phyloP scores from a whole-genome alignment of 2,888 invertebrate species.

The Campopleginae sp. region DNA sequence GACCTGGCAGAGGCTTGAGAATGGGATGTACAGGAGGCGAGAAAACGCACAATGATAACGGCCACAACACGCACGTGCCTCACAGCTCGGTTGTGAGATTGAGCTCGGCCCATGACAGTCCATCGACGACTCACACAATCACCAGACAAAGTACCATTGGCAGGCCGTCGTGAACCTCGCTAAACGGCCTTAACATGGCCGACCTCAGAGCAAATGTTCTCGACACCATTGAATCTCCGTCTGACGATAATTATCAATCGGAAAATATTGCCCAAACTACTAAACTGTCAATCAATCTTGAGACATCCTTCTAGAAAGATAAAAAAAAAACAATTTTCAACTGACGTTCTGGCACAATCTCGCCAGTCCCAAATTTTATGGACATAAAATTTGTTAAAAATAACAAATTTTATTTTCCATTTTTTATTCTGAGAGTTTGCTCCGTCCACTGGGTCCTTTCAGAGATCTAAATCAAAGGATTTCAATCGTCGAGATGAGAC shows the following conservation, averaged over 20 bases:
- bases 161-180: constrained; percentile 66
- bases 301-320: not conserved
- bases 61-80: constrained; percentile 68
- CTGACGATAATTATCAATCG: constrained; percentile 1
- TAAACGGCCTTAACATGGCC: constrained; percentile 60
- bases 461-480: not conserved
- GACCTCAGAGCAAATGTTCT: constrained; percentile 55
- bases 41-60: constrained; percentile 73
- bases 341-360: too few species aligned
- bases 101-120: constrained; percentile 75
- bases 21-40: constrained; percentile 74
- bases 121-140: constrained; percentile 72
- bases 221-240: constrained; percentile 35
- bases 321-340: not conserved
- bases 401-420: too few species aligned
- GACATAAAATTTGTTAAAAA: too few species aligned
- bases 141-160: constrained; percentile 70
- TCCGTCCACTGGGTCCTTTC: not conserved
- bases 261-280: constrained; percentile 31
- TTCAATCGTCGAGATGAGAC: not conserved
- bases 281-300: constrained; percentile 39
- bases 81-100: constrained; percentile 76
- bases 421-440: too few species aligned
- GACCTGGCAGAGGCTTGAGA: constrained; percentile 75
- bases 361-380: too few species aligned